Conservation (phyloP, 2,888 invertebrate genomes). For the Parnassius orleans region DNA sequence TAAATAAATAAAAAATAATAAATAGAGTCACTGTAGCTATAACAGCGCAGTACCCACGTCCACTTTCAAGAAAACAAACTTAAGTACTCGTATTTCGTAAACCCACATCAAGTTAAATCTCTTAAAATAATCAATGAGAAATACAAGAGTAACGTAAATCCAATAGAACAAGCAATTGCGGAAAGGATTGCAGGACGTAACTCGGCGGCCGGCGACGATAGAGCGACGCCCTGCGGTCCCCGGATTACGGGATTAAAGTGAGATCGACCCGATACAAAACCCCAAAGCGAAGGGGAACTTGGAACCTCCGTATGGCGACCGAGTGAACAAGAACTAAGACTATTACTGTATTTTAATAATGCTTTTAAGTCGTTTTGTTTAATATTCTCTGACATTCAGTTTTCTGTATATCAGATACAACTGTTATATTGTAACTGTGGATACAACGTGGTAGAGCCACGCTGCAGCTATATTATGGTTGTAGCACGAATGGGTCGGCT, state of each 20-base stretch:
- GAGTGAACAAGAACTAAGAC: neutral
- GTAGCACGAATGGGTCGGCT: no score
- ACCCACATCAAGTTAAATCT: no score
- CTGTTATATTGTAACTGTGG: no score
- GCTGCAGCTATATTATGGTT: no score
- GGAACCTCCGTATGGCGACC: neutral
- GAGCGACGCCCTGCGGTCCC: constrained; percentile 12
- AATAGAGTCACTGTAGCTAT: no score
- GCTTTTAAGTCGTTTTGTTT: neutral
- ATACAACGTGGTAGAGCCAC: no score
- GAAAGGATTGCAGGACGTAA: constrained; percentile 2
- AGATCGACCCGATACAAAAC: constrained; percentile 7
- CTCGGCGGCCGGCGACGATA: constrained; percentile 2
- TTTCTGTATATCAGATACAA: no score
- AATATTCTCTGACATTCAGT: no score
- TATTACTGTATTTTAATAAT: neutral
- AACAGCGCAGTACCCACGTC: no score
- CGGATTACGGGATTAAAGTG: constrained; percentile 11
- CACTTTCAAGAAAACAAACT: no score
- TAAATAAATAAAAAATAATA: no score
- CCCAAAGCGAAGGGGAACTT: neutral
- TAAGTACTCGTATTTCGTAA: no score
- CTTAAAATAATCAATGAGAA: neutral
- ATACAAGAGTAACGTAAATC: neutral
- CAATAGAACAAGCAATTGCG: constrained; percentile 3